A percentile compares a stretch with the other conserved stretches of the same genome.
Conservation (phyloP, 2,797 vertebrate species). For the Amniataba percoides region DNA sequence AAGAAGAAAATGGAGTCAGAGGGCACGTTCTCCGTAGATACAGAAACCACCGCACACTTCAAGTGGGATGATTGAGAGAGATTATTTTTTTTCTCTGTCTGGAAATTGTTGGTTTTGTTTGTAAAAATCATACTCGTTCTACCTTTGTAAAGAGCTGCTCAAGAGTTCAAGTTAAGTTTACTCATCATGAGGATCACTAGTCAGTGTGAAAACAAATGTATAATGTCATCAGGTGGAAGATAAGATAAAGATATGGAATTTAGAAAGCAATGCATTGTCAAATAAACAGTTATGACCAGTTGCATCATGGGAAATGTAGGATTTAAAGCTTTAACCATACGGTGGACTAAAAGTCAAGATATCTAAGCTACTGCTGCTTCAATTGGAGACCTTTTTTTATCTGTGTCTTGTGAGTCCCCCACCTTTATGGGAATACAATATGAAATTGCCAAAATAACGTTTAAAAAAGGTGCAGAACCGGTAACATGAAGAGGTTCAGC, state of each 20-base stretch:
- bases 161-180: too few relatives aligned
- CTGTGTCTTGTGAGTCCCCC: not conserved
- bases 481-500: not conserved
- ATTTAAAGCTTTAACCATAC: not conserved
- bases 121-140: too few relatives aligned
- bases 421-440: not conserved
- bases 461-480: not conserved
- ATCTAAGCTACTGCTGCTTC: not conserved
- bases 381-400: not conserved
- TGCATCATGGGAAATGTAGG: conserved; percentile 4
- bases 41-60: too few relatives aligned
- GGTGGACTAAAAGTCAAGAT: not conserved
- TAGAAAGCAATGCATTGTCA: not conserved
- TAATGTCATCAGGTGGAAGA: not conserved
- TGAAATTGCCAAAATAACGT: not conserved
- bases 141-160: too few relatives aligned
- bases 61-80: too few relatives aligned
- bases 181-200: too few relatives aligned
- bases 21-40: too few relatives aligned
- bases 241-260: not conserved
- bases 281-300: conserved; percentile 16
- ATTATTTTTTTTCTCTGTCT: too few relatives aligned
- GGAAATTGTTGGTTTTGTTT: too few relatives aligned
- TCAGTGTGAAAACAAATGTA: too few relatives aligned
- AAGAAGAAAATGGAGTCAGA: too few relatives aligned